Evolutionary conservation across 1,140 invertebrate genomes (phyloP), one percentile per base, ranked within the genome.

Genomic region (Procambarus virginalis): DNA sequence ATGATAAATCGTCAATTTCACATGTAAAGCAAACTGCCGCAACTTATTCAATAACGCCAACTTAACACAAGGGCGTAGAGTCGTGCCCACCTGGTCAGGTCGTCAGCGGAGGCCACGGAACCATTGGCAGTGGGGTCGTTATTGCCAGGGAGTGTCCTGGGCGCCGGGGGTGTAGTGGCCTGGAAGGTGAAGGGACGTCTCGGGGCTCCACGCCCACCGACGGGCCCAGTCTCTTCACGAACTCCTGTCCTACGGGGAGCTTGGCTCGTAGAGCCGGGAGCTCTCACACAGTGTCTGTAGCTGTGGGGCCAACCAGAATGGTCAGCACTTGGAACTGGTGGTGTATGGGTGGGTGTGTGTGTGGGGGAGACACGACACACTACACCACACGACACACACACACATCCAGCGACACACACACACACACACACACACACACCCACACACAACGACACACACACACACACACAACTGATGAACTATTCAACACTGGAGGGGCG

Each of bases 221-320:
- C 2, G 88, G 80, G 45, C 86, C 84, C 5, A 95, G 86, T 55
- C 94, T 92, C 77, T 94, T 93, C 10, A 95, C 94, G 93, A 94
- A 95, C 89, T 95, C 95, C 77, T 93, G 92, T n/a, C n/a, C n/a
- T 95, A 95, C 92, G 95, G 94, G 17, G 93, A 93, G 6, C 95
- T 95, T n/a, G 94, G 93, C 84, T 95, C 94, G 92, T 95, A 95
- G 10, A 93, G 92, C 78, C 94, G 93, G 89, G 94, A 94, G 89
- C 93, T 94, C 91, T 95, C 95, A 93, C 94, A 94, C 58, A 95
- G 92, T 2, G 94, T 94, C 91, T 95, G 94, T 91, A 95, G 95
- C 94, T 95, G 93, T 48, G 64, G 48, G 86, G 0, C 20, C 92
- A 90, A 90, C 45, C 83, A 76, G 64, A 84, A 91, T 49, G 55